A percentile compares a stretch with the other conserved stretches of the same genome.
Evolutionary conservation across 2,113 vertebrate genomes (phyloP).

Genomic region (Strix aluco): DNA sequence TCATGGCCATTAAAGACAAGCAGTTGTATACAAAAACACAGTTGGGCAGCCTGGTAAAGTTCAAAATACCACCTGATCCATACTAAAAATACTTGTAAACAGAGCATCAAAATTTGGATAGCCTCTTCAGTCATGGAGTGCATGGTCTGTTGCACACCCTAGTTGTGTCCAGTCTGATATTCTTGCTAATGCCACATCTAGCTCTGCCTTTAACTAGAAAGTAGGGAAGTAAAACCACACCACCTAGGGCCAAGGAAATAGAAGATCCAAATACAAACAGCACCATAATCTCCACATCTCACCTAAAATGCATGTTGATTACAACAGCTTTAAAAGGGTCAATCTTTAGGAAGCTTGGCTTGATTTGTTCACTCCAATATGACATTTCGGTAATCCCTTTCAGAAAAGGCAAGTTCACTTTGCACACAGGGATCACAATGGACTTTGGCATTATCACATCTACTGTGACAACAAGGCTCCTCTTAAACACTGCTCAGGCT

Average conservation of each 20-base stretch:
- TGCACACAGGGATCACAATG: neutral
- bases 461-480: neutral
- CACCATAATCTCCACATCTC: neutral
- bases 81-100: neutral
- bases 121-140: accelerated
- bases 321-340: neutral
- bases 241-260: neutral
- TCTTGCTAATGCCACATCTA: neutral
- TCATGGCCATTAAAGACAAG: neutral
- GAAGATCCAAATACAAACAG: neutral
- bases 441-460: neutral
- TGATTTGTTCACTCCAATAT: neutral
- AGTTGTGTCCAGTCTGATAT: neutral
- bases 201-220: neutral
- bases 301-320: neutral
- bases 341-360: neutral
- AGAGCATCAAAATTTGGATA: neutral
- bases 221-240: neutral
- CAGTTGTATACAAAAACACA: neutral
- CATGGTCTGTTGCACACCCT: neutral
- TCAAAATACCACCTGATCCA: neutral
- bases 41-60: neutral
- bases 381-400: neutral
- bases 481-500: neutral
- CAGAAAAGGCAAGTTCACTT: neutral